These are phyloP conservation scores for Sebastes miniatus DNA, from an alignment of 2,797 vertebrate genomes.

Conservation along the genomic window DNA sequence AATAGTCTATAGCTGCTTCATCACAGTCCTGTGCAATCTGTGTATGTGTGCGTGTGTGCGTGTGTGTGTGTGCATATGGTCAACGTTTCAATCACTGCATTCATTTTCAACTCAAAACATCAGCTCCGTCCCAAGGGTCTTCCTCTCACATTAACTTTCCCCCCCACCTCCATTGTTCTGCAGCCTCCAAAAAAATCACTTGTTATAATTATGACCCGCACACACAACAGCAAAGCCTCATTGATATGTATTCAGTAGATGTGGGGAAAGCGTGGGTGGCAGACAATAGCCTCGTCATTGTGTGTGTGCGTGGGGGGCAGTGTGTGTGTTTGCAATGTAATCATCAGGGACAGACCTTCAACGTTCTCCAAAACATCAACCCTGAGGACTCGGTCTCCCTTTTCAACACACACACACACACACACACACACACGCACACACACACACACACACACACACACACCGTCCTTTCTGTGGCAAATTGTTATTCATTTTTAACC, in stretches of 20 bases:
- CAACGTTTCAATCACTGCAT: constrained; percentile 72
- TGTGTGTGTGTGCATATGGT: constrained; percentile 58
- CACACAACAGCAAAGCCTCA: constrained; percentile 54
- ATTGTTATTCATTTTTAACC: constrained; percentile 96
- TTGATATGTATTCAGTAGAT: constrained; percentile 75
- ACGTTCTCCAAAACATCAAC: constrained; percentile 70
- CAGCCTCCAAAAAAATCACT: constrained; percentile 60
- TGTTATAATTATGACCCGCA: constrained; percentile 72
- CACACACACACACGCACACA: neutral
- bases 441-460: neutral
- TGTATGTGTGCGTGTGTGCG: neutral
- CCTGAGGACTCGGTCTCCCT: constrained; percentile 61
- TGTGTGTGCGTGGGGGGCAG: constrained; percentile 56
- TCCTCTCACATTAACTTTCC: constrained; percentile 57
- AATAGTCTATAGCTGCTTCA: constrained; percentile 6
- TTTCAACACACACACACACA: neutral
- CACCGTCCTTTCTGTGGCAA: constrained; percentile 3
- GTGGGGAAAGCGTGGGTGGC: constrained; percentile 61
- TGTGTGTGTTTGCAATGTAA: constrained; percentile 85
- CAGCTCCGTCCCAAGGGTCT: constrained; percentile 65
- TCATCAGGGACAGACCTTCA: constrained; percentile 86
- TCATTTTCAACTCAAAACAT: constrained; percentile 66
- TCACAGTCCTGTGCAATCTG: neutral
- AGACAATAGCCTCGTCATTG: constrained; percentile 65
- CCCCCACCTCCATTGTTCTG: constrained; percentile 67